Percentiles rank a stretch among this genome's conserved stretches.
phyloP scores from a whole-genome alignment of 2,888 invertebrate species.

The Polydrusus tereticollis region DNA sequence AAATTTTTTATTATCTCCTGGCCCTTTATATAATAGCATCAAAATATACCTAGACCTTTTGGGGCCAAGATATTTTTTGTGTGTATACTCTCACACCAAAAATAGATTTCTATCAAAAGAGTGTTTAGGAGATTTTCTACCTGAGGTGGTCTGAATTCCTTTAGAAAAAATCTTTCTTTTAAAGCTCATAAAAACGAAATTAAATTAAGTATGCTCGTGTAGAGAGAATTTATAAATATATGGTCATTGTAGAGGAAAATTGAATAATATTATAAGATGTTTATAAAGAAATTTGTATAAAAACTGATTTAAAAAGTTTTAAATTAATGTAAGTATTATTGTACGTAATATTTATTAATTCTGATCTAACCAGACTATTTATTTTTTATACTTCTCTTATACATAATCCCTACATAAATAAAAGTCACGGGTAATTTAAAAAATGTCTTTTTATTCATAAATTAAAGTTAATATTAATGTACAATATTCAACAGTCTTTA shows the following conservation, averaged over 20 bases:
- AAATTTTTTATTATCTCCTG: conserved; percentile 36
- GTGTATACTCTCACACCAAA: conserved; percentile 30
- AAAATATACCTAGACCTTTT: conserved; percentile 31
- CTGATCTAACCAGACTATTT: no score
- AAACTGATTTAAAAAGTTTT: no score
- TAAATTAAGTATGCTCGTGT: conserved; percentile 33
- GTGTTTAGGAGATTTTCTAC: conserved; percentile 32
- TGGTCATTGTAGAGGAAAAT: not conserved
- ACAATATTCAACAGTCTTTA: conserved; percentile 66
- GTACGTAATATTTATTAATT: no score
- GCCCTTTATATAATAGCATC: conserved; percentile 36
- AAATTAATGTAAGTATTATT: no score
- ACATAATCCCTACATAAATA: not conserved
- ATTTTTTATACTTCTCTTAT: no score
- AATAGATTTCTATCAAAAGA: conserved; percentile 30
- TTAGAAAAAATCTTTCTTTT: conserved; percentile 8
- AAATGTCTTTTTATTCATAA: conserved; percentile 56
- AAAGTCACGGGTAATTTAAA: conserved; percentile 35
- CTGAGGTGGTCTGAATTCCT: conserved; percentile 37
- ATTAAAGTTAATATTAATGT: conserved; percentile 58
- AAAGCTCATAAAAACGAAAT: conserved; percentile 29
- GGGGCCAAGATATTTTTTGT: conserved; percentile 17
- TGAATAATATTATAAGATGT: no score
- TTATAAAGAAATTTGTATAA: not conserved
- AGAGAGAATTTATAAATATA: not conserved